phyloP scores from a whole-genome alignment of 2,888 invertebrate genomes.

The Lathronympha strigana region DNA sequence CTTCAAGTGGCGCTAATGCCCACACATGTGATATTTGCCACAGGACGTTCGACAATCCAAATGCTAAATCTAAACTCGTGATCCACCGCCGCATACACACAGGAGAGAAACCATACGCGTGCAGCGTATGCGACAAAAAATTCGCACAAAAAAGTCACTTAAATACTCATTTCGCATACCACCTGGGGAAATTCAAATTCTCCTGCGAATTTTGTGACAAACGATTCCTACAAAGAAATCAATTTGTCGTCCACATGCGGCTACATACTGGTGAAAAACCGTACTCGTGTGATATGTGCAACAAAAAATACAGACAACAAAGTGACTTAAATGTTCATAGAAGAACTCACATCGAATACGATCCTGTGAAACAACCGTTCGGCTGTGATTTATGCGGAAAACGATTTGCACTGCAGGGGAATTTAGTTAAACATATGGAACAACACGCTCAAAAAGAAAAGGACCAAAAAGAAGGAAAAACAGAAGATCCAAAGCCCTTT shows the following conservation, averaged over 20 bases:
- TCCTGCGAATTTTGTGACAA: background rate
- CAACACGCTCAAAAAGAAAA: background rate
- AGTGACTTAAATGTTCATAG: background rate
- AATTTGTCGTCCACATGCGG: constrained; percentile 1
- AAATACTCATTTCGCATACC: background rate
- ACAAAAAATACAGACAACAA: background rate
- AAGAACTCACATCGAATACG: background rate
- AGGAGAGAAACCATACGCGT: background rate
- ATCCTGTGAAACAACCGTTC: background rate
- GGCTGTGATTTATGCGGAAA: constrained; percentile 14
- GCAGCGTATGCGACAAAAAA: background rate
- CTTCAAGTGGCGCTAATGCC: background rate
- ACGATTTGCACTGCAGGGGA: background rate
- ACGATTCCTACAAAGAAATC: background rate
- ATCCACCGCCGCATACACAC: constrained; percentile 1
- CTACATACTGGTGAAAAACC: background rate
- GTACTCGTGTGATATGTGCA: constrained; percentile 2
- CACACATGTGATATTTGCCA: background rate
- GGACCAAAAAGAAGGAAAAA: background rate
- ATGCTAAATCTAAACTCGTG: background rate
- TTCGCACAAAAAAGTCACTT: constrained; percentile 2
- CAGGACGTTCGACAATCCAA: background rate
- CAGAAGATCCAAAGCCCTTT: background rate
- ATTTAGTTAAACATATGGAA: background rate
- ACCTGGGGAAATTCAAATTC: background rate